Conservation (phyloP, 2,888 invertebrate genomes). For the Mesorhabditis sp. region DNA sequence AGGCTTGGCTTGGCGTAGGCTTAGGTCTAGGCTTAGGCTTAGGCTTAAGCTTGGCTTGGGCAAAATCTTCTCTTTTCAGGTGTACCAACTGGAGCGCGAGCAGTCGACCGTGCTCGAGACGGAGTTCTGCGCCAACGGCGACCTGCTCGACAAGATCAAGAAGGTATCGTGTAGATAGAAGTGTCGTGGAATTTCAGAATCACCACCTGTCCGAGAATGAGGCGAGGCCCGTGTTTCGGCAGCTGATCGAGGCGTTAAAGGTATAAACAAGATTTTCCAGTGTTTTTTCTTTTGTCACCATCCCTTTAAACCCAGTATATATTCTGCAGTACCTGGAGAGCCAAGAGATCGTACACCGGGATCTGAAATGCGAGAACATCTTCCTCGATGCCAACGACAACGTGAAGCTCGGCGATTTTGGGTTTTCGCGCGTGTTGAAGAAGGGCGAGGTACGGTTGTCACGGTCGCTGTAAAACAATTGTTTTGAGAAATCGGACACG, state of each 20-base stretch:
- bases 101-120: constrained; percentile 58
- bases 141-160: constrained; percentile 68
- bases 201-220: constrained; percentile 62
- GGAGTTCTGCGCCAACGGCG: constrained; percentile 65
- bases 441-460: constrained; percentile 15
- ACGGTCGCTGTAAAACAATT: background rate
- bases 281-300: background rate
- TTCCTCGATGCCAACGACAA: constrained; percentile 68
- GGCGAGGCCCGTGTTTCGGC: constrained; percentile 59
- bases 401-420: constrained; percentile 85
- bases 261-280: constrained; percentile 11
- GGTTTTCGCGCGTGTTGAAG: constrained; percentile 72
- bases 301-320: background rate
- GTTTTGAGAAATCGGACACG: constrained; percentile 68
- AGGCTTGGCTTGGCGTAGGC: too few relatives aligned
- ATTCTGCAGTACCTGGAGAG: constrained; percentile 33
- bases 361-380: constrained; percentile 72
- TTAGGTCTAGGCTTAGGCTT: too few relatives aligned
- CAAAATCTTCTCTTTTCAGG: too few relatives aligned
- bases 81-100: too few relatives aligned
- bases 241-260: constrained; percentile 56
- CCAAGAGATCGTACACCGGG: constrained; percentile 60
- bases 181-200: too few relatives aligned
- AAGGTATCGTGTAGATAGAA: constrained; percentile 59
- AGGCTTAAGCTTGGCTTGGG: too few relatives aligned